Percentiles rank a stretch among this genome's conserved stretches.
Conservation (phyloP, 2,797 vertebrate genomes). For the Bradypodion ventrale region DNA sequence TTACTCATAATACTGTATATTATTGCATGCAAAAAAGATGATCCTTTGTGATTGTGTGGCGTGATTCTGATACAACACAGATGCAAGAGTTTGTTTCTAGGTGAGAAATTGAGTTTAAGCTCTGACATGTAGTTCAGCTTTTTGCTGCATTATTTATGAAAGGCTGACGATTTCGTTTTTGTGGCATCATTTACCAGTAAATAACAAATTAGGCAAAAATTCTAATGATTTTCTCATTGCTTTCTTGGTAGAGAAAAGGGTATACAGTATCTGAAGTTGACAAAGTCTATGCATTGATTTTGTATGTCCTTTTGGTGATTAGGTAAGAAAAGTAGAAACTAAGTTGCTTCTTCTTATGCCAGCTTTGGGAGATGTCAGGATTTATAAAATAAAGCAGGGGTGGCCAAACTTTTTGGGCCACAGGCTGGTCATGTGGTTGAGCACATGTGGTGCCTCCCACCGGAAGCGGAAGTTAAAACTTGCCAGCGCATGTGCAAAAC, state of each 20-base stretch:
- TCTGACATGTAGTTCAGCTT: neutral
- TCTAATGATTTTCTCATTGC: too few relatives aligned
- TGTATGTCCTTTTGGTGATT: neutral
- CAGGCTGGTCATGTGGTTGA: too few relatives aligned
- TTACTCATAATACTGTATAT: neutral
- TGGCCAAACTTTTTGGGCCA: too few relatives aligned
- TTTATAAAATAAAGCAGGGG: neutral
- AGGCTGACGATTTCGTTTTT: neutral
- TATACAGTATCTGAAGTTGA: neutral
- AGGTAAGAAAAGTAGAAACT: neutral
- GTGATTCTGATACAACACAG: neutral
- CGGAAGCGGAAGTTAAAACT: too few relatives aligned
- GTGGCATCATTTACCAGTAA: neutral
- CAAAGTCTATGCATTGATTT: neutral
- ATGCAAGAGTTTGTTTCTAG: neutral
- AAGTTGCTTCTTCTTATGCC: neutral
- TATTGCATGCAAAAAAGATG: too few relatives aligned
- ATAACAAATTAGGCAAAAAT: neutral
- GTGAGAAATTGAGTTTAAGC: neutral
- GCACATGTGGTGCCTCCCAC: too few relatives aligned
- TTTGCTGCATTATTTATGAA: neutral
- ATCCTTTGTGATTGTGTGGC: neutral
- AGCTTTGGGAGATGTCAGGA: neutral
- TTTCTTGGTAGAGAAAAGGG: neutral
- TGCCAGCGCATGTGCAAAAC: too few relatives aligned